phyloP scores from a whole-genome alignment of 2,113 vertebrate species.

The Semnopithecus entellus region DNA sequence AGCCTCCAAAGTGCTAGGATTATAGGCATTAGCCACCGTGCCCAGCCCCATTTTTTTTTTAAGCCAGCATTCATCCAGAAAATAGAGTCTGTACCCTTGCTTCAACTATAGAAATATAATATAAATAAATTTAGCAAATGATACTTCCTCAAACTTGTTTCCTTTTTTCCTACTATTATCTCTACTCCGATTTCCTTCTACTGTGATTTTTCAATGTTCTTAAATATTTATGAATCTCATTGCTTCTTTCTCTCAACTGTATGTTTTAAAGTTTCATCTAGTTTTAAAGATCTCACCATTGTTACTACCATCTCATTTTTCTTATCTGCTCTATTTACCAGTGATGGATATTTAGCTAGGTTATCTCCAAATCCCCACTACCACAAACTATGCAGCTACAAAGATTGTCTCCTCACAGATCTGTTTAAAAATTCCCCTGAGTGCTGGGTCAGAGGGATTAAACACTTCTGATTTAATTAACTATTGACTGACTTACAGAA shows the following conservation, averaged over 20 bases:
- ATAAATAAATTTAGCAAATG: neutral
- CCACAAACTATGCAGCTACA: neutral
- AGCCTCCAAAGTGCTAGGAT: too few species aligned
- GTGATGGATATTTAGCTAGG: neutral
- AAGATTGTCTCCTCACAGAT: neutral
- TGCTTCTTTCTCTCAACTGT: neutral
- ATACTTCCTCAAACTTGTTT: neutral
- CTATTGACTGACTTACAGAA: neutral
- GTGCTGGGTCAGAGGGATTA: neutral
- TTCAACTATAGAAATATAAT: neutral
- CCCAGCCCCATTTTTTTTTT: neutral
- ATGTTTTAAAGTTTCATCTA: constrained; percentile 1
- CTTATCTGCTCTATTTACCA: neutral
- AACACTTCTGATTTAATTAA: neutral
- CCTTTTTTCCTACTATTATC: neutral
- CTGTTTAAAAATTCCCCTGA: neutral
- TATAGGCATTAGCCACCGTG: too few species aligned
- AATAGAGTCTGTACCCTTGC: neutral
- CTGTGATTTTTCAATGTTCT: neutral
- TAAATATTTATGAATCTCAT: neutral
- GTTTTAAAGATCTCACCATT: constrained; percentile 1
- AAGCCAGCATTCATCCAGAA: neutral
- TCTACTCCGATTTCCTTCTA: neutral
- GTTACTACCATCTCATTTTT: neutral
- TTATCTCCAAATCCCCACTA: neutral